A percentile compares a stretch with the other conserved stretches of the same genome.
These are phyloP conservation scores for Leucozona laternaria DNA, from an alignment of 2,888 invertebrate genomes.

Conservation along the genomic window DNA sequence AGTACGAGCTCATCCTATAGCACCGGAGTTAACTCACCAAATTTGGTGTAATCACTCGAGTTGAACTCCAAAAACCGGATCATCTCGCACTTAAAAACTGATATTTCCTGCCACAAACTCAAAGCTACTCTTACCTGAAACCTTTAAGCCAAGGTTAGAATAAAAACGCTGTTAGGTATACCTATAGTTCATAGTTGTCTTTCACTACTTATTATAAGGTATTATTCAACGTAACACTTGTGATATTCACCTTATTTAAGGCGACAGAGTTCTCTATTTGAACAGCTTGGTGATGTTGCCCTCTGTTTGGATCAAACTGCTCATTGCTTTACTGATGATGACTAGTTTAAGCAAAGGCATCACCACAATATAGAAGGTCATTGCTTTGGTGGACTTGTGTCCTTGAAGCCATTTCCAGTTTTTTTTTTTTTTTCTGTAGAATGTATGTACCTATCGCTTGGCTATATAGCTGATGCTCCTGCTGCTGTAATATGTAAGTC, in stretches of 20 bases:
- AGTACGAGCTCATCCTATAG: too few species aligned
- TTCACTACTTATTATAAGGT: too few species aligned
- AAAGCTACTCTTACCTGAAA: too few species aligned
- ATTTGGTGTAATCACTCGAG: too few species aligned
- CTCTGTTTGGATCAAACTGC: constrained; percentile 31
- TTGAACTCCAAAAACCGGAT: too few species aligned
- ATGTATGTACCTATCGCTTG: neutral
- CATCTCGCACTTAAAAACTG: too few species aligned
- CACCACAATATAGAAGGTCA: constrained; percentile 56
- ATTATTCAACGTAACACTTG: too few species aligned
- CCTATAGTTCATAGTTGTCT: too few species aligned
- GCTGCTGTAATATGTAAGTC: constrained; percentile 71
- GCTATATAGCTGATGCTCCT: neutral
- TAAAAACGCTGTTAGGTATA: too few species aligned
- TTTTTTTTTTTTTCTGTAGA: neutral
- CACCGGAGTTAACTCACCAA: too few species aligned
- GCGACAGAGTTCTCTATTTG: constrained; percentile 65
- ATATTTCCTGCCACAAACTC: too few species aligned
- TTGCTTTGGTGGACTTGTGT: constrained; percentile 69
- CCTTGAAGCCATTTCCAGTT: constrained; percentile 69
- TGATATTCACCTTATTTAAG: constrained; percentile 31
- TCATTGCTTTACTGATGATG: constrained; percentile 35
- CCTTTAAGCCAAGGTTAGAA: too few species aligned
- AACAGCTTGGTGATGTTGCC: constrained; percentile 37
- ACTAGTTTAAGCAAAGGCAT: constrained; percentile 33